Evolutionary conservation across 2,888 invertebrate species (phyloP).

Genomic region (Pterostichus niger): DNA sequence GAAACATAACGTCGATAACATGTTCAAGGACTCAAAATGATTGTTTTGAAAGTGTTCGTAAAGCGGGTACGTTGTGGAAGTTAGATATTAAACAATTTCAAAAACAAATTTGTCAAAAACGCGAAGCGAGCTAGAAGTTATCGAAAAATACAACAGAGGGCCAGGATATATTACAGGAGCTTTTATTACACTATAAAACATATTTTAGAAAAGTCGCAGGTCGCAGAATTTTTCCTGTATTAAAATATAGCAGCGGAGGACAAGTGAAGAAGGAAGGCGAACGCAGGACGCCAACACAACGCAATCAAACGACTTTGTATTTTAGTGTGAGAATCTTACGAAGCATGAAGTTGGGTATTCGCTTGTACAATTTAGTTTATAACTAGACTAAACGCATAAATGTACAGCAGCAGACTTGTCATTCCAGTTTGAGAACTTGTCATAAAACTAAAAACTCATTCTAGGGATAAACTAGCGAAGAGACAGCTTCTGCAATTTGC

Average conservation of each 20-base stretch:
- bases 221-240: neutral
- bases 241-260: constrained; percentile 17
- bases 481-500: neutral
- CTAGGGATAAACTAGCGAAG: constrained; percentile 5
- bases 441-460: constrained; percentile 49
- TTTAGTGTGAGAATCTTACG: constrained; percentile 9
- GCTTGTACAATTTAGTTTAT: constrained; percentile 47
- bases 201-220: neutral
- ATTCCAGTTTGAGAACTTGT: constrained; percentile 39
- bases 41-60: no score
- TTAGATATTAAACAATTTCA: constrained; percentile 18
- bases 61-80: neutral
- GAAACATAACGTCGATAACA: neutral
- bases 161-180: neutral
- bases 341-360: constrained; percentile 42
- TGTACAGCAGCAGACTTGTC: constrained; percentile 24
- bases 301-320: constrained; percentile 48
- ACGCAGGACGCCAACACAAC: constrained; percentile 16
- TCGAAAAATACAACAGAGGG: constrained; percentile 12
- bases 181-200: constrained; percentile 32
- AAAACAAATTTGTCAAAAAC: constrained; percentile 8
- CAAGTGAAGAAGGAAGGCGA: neutral
- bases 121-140: neutral
- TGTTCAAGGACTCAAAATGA: neutral
- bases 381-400: constrained; percentile 51